phyloP scores from a whole-genome alignment of 1,140 invertebrate species.

The Harpegnathos saltator region DNA sequence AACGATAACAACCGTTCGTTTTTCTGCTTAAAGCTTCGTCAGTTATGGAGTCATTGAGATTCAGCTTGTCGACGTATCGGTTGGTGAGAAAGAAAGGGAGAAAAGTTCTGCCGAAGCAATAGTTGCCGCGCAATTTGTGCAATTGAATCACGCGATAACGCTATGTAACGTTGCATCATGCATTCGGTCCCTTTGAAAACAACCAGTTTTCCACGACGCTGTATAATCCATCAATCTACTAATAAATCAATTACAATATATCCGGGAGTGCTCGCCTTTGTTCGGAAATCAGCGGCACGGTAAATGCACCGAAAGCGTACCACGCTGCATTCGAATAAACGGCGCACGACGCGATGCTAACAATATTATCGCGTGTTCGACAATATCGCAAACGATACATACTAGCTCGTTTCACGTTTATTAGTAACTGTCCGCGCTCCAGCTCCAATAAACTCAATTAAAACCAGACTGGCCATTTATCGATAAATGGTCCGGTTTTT shows the following conservation, averaged over 20 bases:
- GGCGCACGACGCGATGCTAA: constrained; percentile 52
- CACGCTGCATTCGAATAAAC: constrained; percentile 64
- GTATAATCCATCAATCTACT: constrained; percentile 61
- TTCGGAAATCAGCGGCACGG: constrained; percentile 64
- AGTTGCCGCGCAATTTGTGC: constrained; percentile 8
- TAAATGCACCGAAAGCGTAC: constrained; percentile 63
- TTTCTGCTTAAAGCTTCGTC: too few relatives aligned
- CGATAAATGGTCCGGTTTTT: not conserved
- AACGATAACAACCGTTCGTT: too few relatives aligned
- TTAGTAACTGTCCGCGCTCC: constrained; percentile 16
- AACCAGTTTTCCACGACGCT: constrained; percentile 10
- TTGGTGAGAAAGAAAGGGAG: too few relatives aligned
- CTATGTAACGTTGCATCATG: not conserved
- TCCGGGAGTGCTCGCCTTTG: constrained; percentile 65
- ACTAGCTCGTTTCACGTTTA: constrained; percentile 61
- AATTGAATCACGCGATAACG: constrained; percentile 10
- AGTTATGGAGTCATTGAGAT: too few relatives aligned
- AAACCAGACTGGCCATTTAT: constrained; percentile 19
- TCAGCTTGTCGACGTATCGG: too few relatives aligned
- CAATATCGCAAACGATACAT: constrained; percentile 61
- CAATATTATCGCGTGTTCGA: constrained; percentile 60
- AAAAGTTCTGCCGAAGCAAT: not conserved
- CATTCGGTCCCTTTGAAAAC: constrained; percentile 7
- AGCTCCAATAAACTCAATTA: constrained; percentile 35
- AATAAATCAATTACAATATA: constrained; percentile 68